Percentiles rank a stretch among this genome's conserved stretches.
Conservation (phyloP, 2,888 invertebrate species). For the Cephus rjabovi region DNA sequence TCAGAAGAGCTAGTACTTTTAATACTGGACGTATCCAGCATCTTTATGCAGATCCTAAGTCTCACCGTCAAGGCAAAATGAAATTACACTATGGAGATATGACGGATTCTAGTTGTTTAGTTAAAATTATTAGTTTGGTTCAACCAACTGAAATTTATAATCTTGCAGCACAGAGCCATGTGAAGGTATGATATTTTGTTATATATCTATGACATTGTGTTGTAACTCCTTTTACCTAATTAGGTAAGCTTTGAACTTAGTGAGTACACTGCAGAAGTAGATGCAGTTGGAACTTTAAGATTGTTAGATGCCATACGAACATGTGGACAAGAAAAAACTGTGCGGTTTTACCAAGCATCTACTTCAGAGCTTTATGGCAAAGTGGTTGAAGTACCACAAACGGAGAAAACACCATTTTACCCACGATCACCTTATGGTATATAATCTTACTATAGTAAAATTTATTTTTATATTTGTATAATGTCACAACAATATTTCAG, state of each 20-base stretch:
- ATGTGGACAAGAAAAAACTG: constrained; percentile 82
- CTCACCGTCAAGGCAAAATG: constrained; percentile 90
- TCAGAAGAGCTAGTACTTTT: constrained; percentile 93
- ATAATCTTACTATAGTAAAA: constrained; percentile 9
- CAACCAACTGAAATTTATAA: constrained; percentile 96
- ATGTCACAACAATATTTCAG: constrained; percentile 68
- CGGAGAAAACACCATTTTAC: constrained; percentile 95
- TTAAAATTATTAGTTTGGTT: constrained; percentile 84
- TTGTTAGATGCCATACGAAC: constrained; percentile 92
- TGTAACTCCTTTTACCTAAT: constrained; percentile 17
- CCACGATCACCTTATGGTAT: constrained; percentile 96
- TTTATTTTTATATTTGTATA: constrained; percentile 13
- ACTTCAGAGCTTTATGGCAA: constrained; percentile 96
- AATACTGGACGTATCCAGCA: constrained; percentile 98
- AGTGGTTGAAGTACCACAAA: constrained; percentile 92
- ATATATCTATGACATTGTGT: neutral
- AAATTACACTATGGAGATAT: constrained; percentile 98
- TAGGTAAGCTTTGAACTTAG: constrained; percentile 95
- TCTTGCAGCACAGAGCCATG: constrained; percentile 98
- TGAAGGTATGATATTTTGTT: constrained; percentile 76
- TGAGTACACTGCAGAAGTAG: constrained; percentile 99
- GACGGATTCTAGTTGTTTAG: constrained; percentile 96
- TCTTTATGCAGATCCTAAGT: constrained; percentile 89
- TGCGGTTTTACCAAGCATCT: constrained; percentile 95
- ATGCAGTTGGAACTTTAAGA: constrained; percentile 93